phyloP scores from a whole-genome alignment of 2,797 vertebrate genomes.

The Sebastes variabilis region DNA sequence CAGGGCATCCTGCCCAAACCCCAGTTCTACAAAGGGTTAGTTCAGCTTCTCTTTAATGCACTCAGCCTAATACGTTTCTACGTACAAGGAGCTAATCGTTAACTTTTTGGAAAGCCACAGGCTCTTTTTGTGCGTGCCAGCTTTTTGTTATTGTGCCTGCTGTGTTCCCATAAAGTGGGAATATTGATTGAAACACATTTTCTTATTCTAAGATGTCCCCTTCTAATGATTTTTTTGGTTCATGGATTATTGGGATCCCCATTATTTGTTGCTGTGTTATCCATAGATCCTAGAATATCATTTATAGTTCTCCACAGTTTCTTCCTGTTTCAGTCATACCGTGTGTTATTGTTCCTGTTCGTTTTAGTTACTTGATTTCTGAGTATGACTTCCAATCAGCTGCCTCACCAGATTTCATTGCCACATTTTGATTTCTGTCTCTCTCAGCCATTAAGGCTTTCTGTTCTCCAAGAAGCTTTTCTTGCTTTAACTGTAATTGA shows the following conservation, averaged over 20 bases:
- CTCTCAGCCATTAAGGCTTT: neutral
- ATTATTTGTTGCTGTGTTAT: neutral
- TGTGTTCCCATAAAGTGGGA: neutral
- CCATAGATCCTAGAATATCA: neutral
- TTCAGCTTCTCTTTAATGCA: neutral
- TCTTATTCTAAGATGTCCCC: neutral
- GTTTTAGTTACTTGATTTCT: neutral
- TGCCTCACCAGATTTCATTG: neutral
- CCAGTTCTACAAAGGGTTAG: slow-evolving; percentile 94
- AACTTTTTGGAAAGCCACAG: neutral
- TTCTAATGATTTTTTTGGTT: neutral
- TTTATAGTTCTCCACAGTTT: neutral
- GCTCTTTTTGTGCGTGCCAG: neutral
- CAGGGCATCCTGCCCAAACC: slow-evolving; percentile 86
- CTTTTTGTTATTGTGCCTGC: neutral
- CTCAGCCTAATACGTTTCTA: neutral
- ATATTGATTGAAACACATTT: neutral
- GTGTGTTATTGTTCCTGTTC: neutral
- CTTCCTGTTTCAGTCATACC: neutral
- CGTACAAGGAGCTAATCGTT: neutral
- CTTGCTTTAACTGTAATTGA: neutral
- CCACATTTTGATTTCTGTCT: neutral
- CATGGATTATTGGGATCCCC: neutral
- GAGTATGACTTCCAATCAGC: neutral
- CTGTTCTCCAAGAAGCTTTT: neutral